A percentile compares a stretch with the other conserved stretches of the same genome.
Evolutionary conservation across 2,113 vertebrate species (phyloP).

Genomic region (Erythrocebus patas): DNA sequence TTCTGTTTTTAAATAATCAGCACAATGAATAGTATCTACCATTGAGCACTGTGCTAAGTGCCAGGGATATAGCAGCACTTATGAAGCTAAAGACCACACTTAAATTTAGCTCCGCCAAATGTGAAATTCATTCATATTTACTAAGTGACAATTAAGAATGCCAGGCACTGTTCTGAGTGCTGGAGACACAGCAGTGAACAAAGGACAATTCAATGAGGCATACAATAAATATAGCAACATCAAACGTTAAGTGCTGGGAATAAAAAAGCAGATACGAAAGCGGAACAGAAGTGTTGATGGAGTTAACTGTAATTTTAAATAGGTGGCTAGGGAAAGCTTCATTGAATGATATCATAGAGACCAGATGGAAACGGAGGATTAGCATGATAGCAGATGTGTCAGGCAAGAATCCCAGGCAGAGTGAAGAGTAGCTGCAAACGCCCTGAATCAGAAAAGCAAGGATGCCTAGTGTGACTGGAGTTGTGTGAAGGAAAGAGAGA

Average conservation of each 20-base stretch:
- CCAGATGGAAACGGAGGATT: background rate
- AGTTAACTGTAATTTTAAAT: background rate
- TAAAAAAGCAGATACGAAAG: background rate
- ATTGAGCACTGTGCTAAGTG: background rate
- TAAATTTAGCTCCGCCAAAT: background rate
- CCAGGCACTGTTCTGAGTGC: background rate
- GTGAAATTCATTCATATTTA: slow-evolving; percentile 8
- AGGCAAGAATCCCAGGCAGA: background rate
- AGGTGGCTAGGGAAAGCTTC: background rate
- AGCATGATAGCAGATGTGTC: background rate
- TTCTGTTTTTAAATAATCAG: slow-evolving; percentile 16
- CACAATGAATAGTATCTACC: background rate
- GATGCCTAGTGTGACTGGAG: background rate
- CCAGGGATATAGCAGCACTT: background rate
- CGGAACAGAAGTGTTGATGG: background rate
- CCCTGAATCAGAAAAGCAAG: background rate
- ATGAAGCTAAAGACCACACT: background rate
- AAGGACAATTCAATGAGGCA: background rate
- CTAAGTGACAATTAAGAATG: background rate
- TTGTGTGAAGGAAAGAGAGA: background rate
- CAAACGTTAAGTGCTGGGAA: background rate
- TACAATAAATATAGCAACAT: background rate
- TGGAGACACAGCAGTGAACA: background rate
- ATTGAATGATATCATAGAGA: background rate
- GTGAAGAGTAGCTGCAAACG: background rate